Conservation (phyloP, 1,140 invertebrate species). For the Cotesia glomerata region DNA sequence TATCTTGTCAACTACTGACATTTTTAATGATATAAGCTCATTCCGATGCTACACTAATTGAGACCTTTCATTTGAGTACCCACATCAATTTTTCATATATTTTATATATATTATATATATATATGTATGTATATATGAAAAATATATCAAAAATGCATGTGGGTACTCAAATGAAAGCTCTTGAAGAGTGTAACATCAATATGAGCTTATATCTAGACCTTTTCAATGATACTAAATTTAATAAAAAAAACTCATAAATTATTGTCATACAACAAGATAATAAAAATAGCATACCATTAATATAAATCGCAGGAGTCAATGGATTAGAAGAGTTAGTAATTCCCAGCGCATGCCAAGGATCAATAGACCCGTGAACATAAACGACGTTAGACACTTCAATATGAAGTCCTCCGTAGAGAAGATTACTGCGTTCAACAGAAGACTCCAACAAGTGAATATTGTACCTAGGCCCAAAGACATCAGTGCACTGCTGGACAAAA, state of each 20-base stretch:
- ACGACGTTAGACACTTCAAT: conserved; percentile 78
- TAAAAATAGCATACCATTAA: conserved; percentile 66
- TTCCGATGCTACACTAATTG: too few species aligned
- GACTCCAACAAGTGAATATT: conserved; percentile 65
- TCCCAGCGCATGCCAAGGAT: conserved; percentile 92
- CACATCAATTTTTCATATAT: too few species aligned
- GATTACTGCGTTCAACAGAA: conserved; percentile 76
- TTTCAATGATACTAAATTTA: too few species aligned
- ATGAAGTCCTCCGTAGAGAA: conserved; percentile 78
- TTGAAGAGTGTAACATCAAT: too few species aligned
- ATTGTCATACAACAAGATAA: conserved; percentile 8
- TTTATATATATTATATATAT: too few species aligned
- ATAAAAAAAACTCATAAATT: not conserved
- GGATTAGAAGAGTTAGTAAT: conserved; percentile 67
- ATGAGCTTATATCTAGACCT: too few species aligned
- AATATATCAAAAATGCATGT: too few species aligned
- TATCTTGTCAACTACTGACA: too few species aligned
- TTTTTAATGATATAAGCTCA: too few species aligned
- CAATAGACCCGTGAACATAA: conserved; percentile 88
- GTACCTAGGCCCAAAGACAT: conserved; percentile 75
- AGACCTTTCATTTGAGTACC: too few species aligned
- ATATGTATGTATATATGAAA: too few species aligned
- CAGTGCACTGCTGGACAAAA: conserved; percentile 81
- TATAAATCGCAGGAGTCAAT: conserved; percentile 73
- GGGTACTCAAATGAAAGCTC: too few species aligned